Percentiles rank a stretch among this genome's conserved stretches.
These are phyloP conservation scores for Atrina japonica DNA, from an alignment of 2,888 invertebrate genomes.

Conservation along the genomic window DNA sequence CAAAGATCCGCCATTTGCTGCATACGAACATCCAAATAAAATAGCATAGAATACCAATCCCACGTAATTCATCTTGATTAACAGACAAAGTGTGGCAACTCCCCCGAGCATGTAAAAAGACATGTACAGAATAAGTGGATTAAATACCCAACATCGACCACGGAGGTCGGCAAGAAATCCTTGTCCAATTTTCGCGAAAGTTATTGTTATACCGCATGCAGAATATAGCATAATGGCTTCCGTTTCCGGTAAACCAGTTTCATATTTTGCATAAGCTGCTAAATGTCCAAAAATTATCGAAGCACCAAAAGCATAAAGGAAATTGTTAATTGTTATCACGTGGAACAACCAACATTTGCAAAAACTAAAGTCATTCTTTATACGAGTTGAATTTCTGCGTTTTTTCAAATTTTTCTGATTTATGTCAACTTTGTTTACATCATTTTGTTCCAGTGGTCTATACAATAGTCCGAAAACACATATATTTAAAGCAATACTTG, in stretches of 20 bases:
- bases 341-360: constrained; percentile 19
- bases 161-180: constrained; percentile 23
- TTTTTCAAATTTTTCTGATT: constrained; percentile 4
- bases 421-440: constrained; percentile 12
- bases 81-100: constrained; percentile 16
- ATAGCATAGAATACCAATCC: constrained; percentile 30
- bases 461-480: constrained; percentile 32
- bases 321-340: constrained; percentile 28
- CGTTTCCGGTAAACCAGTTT: constrained; percentile 10
- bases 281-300: constrained; percentile 40
- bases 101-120: constrained; percentile 33
- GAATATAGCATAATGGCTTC: constrained; percentile 33
- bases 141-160: constrained; percentile 16
- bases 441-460: constrained; percentile 19
- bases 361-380: constrained; percentile 26
- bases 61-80: constrained; percentile 3
- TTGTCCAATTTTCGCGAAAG: constrained; percentile 30
- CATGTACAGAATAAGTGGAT: constrained; percentile 36
- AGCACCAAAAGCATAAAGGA: constrained; percentile 37
- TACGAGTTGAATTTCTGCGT: background rate
- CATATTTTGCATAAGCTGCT: constrained; percentile 28
- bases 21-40: constrained; percentile 37
- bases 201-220: constrained; percentile 29
- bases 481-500: constrained; percentile 33
- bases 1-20: constrained; percentile 39